These are phyloP conservation scores for Eugnorisma glareosa DNA, from an alignment of 2,888 invertebrate species.

Conservation along the genomic window DNA sequence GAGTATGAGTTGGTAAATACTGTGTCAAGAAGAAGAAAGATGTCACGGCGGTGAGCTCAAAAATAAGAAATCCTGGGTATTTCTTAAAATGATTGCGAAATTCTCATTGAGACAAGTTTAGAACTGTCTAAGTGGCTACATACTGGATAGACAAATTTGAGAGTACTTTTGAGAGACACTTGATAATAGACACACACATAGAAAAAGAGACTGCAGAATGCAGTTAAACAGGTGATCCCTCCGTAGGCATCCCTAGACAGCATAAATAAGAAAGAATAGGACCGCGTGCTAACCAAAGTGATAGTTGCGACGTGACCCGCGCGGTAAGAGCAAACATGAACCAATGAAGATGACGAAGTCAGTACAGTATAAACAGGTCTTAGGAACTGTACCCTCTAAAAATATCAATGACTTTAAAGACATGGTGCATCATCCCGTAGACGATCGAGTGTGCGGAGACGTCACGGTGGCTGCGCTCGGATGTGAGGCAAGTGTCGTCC, in stretches of 20 bases:
- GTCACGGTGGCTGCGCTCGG: constrained; percentile 78
- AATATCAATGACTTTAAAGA: neutral
- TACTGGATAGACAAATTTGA: too few relatives aligned
- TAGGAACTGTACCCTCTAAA: neutral
- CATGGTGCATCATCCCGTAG: constrained; percentile 58
- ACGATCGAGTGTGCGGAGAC: constrained; percentile 24
- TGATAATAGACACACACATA: too few relatives aligned
- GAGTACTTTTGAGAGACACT: too few relatives aligned
- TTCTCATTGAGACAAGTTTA: too few relatives aligned
- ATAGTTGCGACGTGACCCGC: neutral
- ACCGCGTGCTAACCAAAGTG: neutral
- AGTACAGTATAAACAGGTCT: neutral
- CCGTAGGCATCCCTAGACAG: neutral
- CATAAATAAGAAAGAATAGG: neutral
- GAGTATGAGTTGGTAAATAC: neutral
- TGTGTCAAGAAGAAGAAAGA: too few relatives aligned
- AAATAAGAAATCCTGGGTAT: too few relatives aligned
- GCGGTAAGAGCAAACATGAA: neutral
- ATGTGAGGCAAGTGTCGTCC: constrained; percentile 79
- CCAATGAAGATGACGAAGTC: neutral
- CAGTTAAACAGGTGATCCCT: too few relatives aligned
- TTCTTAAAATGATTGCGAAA: too few relatives aligned
- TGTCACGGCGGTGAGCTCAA: too few relatives aligned
- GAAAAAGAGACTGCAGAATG: too few relatives aligned
- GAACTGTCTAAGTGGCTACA: too few relatives aligned